phyloP scores from a whole-genome alignment of 2,888 invertebrate genomes.

The Mystacides longicornis region DNA sequence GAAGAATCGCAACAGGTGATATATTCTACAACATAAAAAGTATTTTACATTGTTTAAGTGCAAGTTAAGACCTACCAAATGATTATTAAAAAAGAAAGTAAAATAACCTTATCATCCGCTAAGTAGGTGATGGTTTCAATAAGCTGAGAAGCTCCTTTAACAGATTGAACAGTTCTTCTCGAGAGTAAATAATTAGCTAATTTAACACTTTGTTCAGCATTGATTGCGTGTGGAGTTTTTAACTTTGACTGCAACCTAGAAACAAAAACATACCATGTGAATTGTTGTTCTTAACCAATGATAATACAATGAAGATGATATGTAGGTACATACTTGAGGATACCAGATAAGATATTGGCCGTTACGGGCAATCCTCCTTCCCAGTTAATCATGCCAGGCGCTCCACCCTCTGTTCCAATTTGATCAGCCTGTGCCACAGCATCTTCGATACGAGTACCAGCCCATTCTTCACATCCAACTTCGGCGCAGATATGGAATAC shows the following conservation, averaged over 20 bases:
- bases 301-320: background rate
- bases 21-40: conserved; percentile 43
- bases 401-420: conserved; percentile 39
- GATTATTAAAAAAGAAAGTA: background rate
- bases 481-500: conserved; percentile 76
- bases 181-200: conserved; percentile 86
- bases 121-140: conserved; percentile 69
- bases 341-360: conserved; percentile 53
- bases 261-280: conserved; percentile 1
- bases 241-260: conserved; percentile 25
- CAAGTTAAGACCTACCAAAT: background rate
- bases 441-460: conserved; percentile 77
- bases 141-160: conserved; percentile 75
- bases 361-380: conserved; percentile 85
- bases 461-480: conserved; percentile 54
- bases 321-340: conserved; percentile 41
- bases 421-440: conserved; percentile 94
- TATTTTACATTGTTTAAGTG: background rate
- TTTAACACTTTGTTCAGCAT: conserved; percentile 74
- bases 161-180: conserved; percentile 79
- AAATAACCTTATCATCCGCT: conserved; percentile 58
- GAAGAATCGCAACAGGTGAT: conserved; percentile 76
- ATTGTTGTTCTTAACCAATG: background rate
- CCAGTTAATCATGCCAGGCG: conserved; percentile 80
- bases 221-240: conserved; percentile 64